Base-by-base conservation (phyloP, 2,113 vertebrate species). In the Dissostichus mawsoni region DNA sequence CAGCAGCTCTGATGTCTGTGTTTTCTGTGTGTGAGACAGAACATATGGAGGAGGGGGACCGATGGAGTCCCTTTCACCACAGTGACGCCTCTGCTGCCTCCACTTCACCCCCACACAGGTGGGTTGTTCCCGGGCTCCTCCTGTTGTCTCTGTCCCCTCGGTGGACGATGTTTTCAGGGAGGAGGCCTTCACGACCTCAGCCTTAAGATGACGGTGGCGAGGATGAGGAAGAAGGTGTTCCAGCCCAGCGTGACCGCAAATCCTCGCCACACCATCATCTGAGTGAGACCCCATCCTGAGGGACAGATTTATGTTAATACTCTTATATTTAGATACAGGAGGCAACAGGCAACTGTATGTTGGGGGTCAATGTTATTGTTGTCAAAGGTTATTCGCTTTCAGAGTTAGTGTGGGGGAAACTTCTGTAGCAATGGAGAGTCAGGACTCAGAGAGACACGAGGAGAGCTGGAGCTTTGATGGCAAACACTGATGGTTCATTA, bases 151-250 rank as follows among this genome's bases (percentile, higher is more conserved):
- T 11, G 23, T 12, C 69, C 69, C 50, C 44, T 1, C 45, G 45
- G 67, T 50, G 47, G 2, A 1, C 76, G 48, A 56, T 17, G 52
- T 72, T 73, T 45, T n/a, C 23, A 2, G 8, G 3, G 48, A 17
- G 0, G 14, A 53, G 17, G 18, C 62, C 0, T 13, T 95, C 90
- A 96, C 11, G 85, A 93, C 82, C 94, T 92, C 50, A 96, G 85
- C 84, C 96, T 96, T 20, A 96, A 69, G 89, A 96, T 96, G 88
- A 96, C 80, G 0, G 94, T 96, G 13, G 95, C 95, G 78, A 96
- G 75, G 83, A 95, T 78, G 67, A 96, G 79, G 90, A 95, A 96
- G 92, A 96, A 95, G 0, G 92, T 93, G 89, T 94, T 96, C 94
- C 95, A 96, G 51, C 93, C 95, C 23, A 96, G 75, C 23, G 95